Evolutionary conservation across 2,113 vertebrate genomes (phyloP), one percentile per base, ranked within the genome.

Genomic region (Puma concolor): DNA sequence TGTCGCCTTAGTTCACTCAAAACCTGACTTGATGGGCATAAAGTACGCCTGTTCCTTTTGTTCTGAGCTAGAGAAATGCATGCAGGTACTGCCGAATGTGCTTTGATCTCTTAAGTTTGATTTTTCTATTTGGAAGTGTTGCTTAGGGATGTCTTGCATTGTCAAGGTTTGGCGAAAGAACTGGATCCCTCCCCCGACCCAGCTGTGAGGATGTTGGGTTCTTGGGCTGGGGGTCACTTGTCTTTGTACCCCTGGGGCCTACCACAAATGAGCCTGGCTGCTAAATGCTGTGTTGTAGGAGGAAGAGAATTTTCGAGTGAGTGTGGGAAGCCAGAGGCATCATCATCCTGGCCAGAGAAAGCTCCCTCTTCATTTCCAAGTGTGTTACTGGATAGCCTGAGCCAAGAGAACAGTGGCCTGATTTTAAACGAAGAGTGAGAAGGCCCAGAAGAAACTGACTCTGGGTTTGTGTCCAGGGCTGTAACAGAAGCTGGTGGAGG

Each of bases 321-420:
- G 86, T 72, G 86, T 96, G 90, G 96, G 92, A 95, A 97, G 96
- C 92, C 82, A 41, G 91, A 41, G 91, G 76, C 69, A 0, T 4
- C 71, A 7, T 16, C 87, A 50, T 23, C 69, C 67, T 12, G 4
- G 93, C 93, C 69, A 27, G 97, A 93, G 92, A 85, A 93, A 44
- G 69, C 21, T 48, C 79, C 89, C 80, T 77, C 84, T 87, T 92
- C 2, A 0, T 41, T 77, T 91, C 95, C 91, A 88, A 92, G 91
- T 7, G 25, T 80, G 97, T 97, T 60, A 98, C 95, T 63, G 83
- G 90, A 96, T 91, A 96, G 94, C 87, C 17, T 1, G 9, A 3
- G 92, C 94, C 63, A 4, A 54, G 76, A 95, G 90, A 79, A 72
- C 15, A 48, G 86, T 96, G 96, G 95, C 96, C 97, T 98, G 96